Percentiles rank a stretch among this genome's conserved stretches.
phyloP scores from a whole-genome alignment of 2,888 invertebrate species.

The Fragum fragum region DNA sequence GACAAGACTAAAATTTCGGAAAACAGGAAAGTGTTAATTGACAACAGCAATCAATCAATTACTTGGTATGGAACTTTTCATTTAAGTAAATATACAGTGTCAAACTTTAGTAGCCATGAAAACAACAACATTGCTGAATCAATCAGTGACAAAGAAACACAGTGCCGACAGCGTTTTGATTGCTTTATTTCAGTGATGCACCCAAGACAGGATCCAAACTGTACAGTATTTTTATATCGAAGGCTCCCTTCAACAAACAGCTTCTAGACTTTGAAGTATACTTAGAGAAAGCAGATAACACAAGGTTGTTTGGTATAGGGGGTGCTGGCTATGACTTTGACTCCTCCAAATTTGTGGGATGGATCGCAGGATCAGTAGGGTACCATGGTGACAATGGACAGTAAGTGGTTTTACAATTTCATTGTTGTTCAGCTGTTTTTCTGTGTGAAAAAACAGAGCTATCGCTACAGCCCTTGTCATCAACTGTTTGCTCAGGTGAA shows the following conservation, averaged over 20 bases:
- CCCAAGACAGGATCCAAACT: slow-evolving; percentile 31
- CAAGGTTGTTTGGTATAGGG: slow-evolving; percentile 66
- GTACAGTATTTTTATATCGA: slow-evolving; percentile 70
- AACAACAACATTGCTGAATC: too few relatives aligned
- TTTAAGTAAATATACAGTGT: too few relatives aligned
- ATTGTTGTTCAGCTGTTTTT: too few relatives aligned
- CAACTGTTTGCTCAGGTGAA: too few relatives aligned
- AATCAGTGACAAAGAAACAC: not conserved
- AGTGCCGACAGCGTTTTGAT: not conserved
- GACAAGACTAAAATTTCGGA: too few relatives aligned
- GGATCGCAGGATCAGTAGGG: slow-evolving; percentile 68
- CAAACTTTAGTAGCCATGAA: too few relatives aligned
- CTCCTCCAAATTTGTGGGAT: slow-evolving; percentile 69
- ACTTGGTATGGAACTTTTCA: too few relatives aligned
- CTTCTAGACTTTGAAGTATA: slow-evolving; percentile 74
- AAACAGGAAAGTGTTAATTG: too few relatives aligned
- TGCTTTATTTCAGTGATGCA: slow-evolving; percentile 3
- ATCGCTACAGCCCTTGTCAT: too few relatives aligned
- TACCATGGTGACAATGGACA: slow-evolving; percentile 77
- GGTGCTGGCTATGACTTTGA: slow-evolving; percentile 59
- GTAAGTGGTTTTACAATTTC: slow-evolving; percentile 49
- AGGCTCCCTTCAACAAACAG: slow-evolving; percentile 71
- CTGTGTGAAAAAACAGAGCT: too few relatives aligned
- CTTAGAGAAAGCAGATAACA: slow-evolving; percentile 36
- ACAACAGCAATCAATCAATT: too few relatives aligned